Base-by-base conservation (phyloP, 2,888 invertebrate genomes). In the Netelia inedita region DNA sequence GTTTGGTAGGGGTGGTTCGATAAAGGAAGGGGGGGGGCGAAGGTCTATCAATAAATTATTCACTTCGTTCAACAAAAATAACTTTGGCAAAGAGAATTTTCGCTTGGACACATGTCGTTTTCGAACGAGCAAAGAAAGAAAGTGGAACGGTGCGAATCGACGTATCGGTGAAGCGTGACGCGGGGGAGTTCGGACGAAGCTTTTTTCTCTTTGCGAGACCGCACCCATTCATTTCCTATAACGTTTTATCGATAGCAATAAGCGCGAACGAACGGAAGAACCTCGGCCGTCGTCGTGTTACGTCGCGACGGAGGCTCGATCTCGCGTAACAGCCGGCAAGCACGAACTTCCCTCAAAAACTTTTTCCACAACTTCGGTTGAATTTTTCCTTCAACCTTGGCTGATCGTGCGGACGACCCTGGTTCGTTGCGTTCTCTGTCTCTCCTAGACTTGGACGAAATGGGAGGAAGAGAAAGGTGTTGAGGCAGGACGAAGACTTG, bases 211-310 rank as follows among this genome's bases (percentile, higher is more conserved):
- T 63, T 6, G 11, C 55, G 46, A 53, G 66, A 71, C 68, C 43
- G 50, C 68, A 69, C 59, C 76, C 78, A 80, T 85, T 82, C 82
- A 80, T 82, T 85, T 83, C 75, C 79, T 82, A 82, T 85, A 87
- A 88, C 88, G 87, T 86, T 89, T 91, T 91, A 91, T 91, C 91
- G 91, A 91, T 89, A 89, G 87, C 90, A 91, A 91, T 91, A 91
- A 90, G 89, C 87, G 75, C 81, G 79, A 23, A 11, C 57, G 74
- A 59, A 68, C 55, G 83, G 83, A 71, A 66, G 72, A 43, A 23
- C 83, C 61, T 16, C 71, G 63, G 85, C 10, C 50, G 65, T 68
- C 75, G 74, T 84, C 75, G 75, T 61, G 19, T 55, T 79, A 53
- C 68, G 46, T 57, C 68, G 83, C 79, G 73, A 63, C 78, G 63